Percentiles rank a stretch among this genome's conserved stretches.
Conservation (phyloP, 1,140 invertebrate species). For the Bombus ignitus region DNA sequence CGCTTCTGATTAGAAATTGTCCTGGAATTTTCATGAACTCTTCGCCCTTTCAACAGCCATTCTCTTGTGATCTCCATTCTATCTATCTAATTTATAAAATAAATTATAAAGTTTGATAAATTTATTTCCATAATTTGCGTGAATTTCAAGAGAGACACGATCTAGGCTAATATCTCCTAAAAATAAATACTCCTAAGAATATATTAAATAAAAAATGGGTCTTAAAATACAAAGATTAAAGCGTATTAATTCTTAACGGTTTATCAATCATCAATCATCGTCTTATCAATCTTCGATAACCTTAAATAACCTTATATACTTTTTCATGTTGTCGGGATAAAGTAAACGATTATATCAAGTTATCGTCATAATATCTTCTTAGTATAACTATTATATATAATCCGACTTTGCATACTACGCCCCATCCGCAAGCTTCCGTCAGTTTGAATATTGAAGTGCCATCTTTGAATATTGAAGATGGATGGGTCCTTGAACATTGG, state of each 20-base stretch:
- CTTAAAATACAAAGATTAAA: no score
- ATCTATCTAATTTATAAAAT: no score
- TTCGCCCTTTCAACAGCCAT: not conserved
- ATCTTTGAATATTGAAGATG: slow-evolving; percentile 49
- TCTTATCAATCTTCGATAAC: no score
- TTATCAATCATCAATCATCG: no score
- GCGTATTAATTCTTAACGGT: no score
- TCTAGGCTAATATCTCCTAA: no score
- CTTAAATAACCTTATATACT: not conserved
- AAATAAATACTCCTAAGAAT: no score
- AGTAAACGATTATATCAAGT: not conserved
- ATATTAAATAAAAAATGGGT: no score
- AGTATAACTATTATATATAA: not conserved
- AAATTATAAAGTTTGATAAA: not conserved
- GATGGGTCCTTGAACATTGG: slow-evolving; percentile 34
- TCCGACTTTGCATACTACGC: slow-evolving; percentile 2
- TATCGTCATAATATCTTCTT: not conserved
- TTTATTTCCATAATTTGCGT: not conserved
- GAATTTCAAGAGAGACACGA: no score
- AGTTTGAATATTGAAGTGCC: slow-evolving; percentile 59
- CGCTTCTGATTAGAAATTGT: not conserved
- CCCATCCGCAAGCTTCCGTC: slow-evolving; percentile 10
- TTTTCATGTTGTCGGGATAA: not conserved
- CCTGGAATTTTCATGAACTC: slow-evolving; percentile 18
- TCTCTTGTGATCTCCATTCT: not conserved